Conservation (phyloP, 2,113 vertebrate genomes). For the Alethe diademata region DNA sequence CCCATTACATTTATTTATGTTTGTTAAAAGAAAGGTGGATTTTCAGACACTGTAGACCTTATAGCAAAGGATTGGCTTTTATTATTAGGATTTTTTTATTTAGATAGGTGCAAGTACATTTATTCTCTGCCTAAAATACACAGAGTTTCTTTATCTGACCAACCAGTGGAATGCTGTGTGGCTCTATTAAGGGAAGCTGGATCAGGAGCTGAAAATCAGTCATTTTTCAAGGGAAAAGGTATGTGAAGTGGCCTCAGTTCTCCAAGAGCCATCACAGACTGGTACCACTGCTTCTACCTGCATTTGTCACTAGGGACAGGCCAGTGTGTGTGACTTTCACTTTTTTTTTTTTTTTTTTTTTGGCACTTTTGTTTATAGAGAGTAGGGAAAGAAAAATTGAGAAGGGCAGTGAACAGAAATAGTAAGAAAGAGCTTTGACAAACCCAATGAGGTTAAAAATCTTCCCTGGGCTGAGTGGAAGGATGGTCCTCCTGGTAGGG, state of each 20-base stretch:
- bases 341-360: neutral
- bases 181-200: neutral
- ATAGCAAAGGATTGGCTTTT: neutral
- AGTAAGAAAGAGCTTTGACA: neutral
- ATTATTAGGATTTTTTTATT: neutral
- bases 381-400: neutral
- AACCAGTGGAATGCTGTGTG: neutral
- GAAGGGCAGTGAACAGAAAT: neutral
- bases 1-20: neutral
- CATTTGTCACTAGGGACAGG: neutral
- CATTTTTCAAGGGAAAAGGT: neutral
- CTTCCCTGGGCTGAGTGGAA: neutral
- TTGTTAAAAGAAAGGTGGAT: neutral
- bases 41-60: neutral
- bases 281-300: neutral
- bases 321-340: neutral
- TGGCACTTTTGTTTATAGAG: neutral
- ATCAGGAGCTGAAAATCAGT: neutral
- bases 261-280: neutral
- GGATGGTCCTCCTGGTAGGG: accelerated
- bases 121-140: neutral
- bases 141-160: neutral
- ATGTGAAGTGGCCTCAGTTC: neutral
- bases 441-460: neutral
- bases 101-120: neutral